phyloP scores from a whole-genome alignment of 2,797 vertebrate genomes.

The Xenops minutus region DNA sequence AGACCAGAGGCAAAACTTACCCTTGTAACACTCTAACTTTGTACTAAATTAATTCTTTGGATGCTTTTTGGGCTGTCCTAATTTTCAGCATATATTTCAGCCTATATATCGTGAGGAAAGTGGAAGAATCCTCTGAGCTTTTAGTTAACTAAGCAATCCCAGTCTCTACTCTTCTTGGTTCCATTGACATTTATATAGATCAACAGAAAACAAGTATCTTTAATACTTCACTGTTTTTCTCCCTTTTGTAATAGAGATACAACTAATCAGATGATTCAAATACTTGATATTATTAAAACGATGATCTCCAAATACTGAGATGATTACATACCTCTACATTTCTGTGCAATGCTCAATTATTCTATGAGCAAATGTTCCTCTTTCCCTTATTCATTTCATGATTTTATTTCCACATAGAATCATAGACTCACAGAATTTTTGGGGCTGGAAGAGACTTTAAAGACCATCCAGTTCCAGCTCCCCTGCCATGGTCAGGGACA shows the following conservation, averaged over 20 bases:
- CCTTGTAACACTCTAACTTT: neutral
- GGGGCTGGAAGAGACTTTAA: neutral
- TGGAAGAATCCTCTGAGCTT: neutral
- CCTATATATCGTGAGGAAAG: neutral
- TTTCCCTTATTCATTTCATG: neutral
- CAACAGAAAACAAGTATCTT: neutral
- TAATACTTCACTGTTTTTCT: neutral
- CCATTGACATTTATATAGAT: neutral
- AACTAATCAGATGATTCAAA: neutral
- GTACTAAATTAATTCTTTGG: neutral
- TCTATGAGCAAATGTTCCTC: neutral
- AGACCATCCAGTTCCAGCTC: rapidly evolving
- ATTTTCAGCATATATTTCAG: neutral
- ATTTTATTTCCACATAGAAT: neutral
- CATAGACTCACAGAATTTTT: neutral
- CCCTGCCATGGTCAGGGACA: neutral
- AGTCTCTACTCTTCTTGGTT: neutral
- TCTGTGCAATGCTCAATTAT: neutral
- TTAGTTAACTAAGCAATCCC: neutral
- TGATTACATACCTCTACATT: neutral
- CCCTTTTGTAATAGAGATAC: neutral
- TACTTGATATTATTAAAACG: neutral
- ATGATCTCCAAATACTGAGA: neutral
- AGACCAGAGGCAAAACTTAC: neutral
- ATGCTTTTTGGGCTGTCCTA: neutral